phyloP scores from a whole-genome alignment of 1,140 invertebrate genomes.

The Zaprionus gabonicus region DNA sequence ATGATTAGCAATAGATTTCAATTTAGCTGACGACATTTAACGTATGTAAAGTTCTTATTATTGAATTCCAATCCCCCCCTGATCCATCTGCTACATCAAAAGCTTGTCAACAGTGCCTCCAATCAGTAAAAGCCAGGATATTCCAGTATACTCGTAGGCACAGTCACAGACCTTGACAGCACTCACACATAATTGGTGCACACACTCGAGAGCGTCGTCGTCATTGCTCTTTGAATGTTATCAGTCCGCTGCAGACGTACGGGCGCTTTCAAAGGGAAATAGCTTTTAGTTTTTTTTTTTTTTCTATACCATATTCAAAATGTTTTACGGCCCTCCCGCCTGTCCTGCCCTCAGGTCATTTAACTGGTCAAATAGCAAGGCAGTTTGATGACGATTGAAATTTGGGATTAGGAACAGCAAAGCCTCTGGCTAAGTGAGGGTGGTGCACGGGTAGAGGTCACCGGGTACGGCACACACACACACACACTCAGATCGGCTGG shows the following conservation, averaged over 20 bases:
- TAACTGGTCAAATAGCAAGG: conserved; percentile 58
- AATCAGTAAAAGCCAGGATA: too few species aligned
- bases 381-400: conserved; percentile 40
- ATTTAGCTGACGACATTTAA: too few species aligned
- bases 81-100: conserved; percentile 23
- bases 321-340: conserved; percentile 24
- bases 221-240: conserved; percentile 67
- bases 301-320: conserved; percentile 67
- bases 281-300: conserved; percentile 46
- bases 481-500: conserved; percentile 47
- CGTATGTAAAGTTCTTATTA: too few species aligned
- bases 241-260: conserved; percentile 67
- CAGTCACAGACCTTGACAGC: conserved; percentile 47
- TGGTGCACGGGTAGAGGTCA: neutral
- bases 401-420: conserved; percentile 27
- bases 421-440: conserved; percentile 35
- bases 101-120: too few species aligned
- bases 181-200: conserved; percentile 70
- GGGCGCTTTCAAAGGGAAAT: conserved; percentile 45
- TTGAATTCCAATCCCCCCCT: too few species aligned
- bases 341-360: conserved; percentile 36
- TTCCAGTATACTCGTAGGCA: neutral
- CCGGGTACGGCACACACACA: conserved; percentile 5
- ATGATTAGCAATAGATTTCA: too few species aligned
- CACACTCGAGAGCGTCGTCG: conserved; percentile 44